Base-by-base conservation (phyloP, 2,888 invertebrate genomes). In the Agrochola circellaris region DNA sequence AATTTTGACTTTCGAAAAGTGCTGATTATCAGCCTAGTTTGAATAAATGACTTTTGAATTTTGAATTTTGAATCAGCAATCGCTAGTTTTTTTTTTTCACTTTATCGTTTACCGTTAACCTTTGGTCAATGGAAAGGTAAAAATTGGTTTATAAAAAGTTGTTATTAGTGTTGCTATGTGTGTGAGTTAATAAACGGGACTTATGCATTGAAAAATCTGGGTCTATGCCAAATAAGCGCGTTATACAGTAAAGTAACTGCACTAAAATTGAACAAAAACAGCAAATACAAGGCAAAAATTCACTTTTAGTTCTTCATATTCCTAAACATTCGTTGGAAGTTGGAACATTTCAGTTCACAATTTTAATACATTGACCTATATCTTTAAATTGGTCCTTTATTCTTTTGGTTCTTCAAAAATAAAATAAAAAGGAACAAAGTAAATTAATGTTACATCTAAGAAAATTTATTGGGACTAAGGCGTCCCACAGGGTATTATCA, bases 41-140 rank as follows among this genome's bases (percentile, higher is more conserved):
- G n/a, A n/a, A n/a, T n/a, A n/a, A n/a, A n/a, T n/a, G n/a, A n/a
- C n/a, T n/a, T n/a, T n/a, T n/a, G n/a, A n/a, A n/a, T n/a, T n/a
- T n/a, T n/a, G n/a, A n/a, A n/a, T n/a, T n/a, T n/a, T n/a, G n/a
- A n/a, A n/a, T n/a, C 72, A 66, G 38, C 60, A 66, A 77, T 74
- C 65, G 68, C 73, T 78, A 58, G 34, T 45, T 58, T 34, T 30
- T 58, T 38, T 71, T 75, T 76, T 83, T 61, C 15, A 48, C 15
- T 60, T 45, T 30, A 15, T n/a, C 23, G n/a, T 73, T 62, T 69
- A 87, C 87, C 80, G 83, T 81, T 81, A 77, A 48, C 23, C 65
- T 75, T 75, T 77, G n/a, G 17, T 61, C 62, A 82, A 74, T 79
- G 51, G 48, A 64, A 68, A 75, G 34, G 67, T 74, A 56, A 54